These are phyloP conservation scores for Lissocephala sabroskyi DNA, from an alignment of 2,888 invertebrate genomes.

Conservation along the genomic window DNA sequence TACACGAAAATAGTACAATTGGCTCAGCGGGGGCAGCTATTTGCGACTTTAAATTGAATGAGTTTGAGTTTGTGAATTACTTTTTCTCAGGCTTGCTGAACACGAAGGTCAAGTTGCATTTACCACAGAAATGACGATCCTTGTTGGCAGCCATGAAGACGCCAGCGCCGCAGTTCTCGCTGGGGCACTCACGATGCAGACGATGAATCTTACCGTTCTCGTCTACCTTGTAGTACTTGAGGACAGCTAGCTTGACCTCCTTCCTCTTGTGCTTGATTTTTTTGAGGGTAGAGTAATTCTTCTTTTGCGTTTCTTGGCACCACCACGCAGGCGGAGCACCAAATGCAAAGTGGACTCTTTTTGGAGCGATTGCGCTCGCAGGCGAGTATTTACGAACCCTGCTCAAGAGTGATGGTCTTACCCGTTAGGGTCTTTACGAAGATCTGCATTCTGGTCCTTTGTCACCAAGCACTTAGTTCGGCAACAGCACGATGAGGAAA, in stretches of 20 bases:
- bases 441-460: constrained; percentile 85
- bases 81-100: constrained; percentile 94
- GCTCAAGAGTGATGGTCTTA: constrained; percentile 95
- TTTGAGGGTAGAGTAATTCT: constrained; percentile 99
- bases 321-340: constrained; percentile 92
- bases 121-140: constrained; percentile 99
- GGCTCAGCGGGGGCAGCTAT: no score
- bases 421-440: constrained; percentile 96
- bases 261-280: constrained; percentile 99
- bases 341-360: constrained; percentile 93
- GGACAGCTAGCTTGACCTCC: constrained; percentile 99
- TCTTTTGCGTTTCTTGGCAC: constrained; percentile 99
- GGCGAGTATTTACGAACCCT: constrained; percentile 92
- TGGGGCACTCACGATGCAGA: constrained; percentile 95
- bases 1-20: no score
- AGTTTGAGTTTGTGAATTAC: constrained; percentile 70
- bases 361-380: constrained; percentile 96
- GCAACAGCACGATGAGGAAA: no score
- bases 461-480: constrained; percentile 37
- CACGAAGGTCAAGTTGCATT: constrained; percentile 97
- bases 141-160: constrained; percentile 99
- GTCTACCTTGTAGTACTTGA: constrained; percentile 99
- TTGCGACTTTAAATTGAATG: no score
- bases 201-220: constrained; percentile 99
- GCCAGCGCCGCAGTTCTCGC: constrained; percentile 97